These are phyloP conservation scores for Oreochromis niloticus DNA, from an alignment of 2,113 vertebrate species.

Conservation along the genomic window DNA sequence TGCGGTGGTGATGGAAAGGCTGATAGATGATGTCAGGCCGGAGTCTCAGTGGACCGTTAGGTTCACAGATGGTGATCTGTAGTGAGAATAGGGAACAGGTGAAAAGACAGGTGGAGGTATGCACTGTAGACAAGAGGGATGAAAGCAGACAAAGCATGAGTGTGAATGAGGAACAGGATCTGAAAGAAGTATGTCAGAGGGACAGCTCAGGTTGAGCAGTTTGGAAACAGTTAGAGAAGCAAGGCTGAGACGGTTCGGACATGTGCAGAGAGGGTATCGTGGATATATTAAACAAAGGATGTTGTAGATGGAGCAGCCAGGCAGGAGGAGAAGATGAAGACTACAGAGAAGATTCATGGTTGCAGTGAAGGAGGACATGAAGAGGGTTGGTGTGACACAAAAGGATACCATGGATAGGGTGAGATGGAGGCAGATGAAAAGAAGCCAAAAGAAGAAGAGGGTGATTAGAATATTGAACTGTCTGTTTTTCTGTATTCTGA, in stretches of 20 bases:
- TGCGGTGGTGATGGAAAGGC: neutral
- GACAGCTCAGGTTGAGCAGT: neutral
- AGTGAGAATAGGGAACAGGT: neutral
- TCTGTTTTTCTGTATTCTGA: neutral
- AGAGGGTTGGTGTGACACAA: neutral
- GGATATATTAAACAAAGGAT: neutral
- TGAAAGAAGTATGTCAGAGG: neutral
- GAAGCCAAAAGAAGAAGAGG: neutral
- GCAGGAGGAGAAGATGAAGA: neutral
- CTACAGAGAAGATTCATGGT: neutral
- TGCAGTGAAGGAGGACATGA: neutral
- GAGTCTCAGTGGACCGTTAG: neutral
- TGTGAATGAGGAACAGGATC: neutral
- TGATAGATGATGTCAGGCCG: fast-evolving
- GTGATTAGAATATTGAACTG: neutral
- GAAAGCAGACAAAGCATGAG: neutral
- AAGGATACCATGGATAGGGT: neutral
- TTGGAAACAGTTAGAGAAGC: neutral
- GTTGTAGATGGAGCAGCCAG: neutral
- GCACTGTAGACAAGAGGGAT: neutral
- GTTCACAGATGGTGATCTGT: neutral
- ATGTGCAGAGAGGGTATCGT: neutral
- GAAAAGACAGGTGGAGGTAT: neutral
- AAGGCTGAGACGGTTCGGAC: neutral
- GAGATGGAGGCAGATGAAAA: neutral